Evolutionary conservation across 2,113 vertebrate species (phyloP).

Genomic region (Perccottus glenii): DNA sequence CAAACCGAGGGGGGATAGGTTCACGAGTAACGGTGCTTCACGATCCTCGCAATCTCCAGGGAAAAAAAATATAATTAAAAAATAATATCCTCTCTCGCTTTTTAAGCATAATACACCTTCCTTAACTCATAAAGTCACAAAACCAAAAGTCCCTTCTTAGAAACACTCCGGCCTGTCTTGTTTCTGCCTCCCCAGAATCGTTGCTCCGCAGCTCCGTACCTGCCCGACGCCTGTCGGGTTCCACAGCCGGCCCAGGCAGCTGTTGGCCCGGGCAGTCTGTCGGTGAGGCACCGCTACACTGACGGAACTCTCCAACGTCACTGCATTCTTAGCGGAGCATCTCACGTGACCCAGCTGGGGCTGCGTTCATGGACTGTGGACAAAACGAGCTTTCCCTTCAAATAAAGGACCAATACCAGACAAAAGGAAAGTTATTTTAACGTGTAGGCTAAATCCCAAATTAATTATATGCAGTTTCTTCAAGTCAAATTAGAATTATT

Average conservation of each 20-base stretch:
- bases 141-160: neutral
- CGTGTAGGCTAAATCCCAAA: too few relatives aligned
- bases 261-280: slow-evolving; percentile 36
- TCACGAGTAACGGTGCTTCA: neutral
- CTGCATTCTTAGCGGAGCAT: slow-evolving; percentile 71
- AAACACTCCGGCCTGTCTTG: slow-evolving; percentile 25
- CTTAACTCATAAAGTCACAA: neutral
- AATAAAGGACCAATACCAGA: too few relatives aligned
- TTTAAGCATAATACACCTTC: neutral
- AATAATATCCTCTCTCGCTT: neutral
- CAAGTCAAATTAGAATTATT: too few relatives aligned
- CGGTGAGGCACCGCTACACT: slow-evolving; percentile 66
- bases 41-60: neutral
- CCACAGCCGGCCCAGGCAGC: slow-evolving; percentile 42
- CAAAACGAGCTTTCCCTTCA: neutral
- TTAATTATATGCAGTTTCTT: too few relatives aligned
- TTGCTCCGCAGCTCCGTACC: slow-evolving; percentile 2
- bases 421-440: too few relatives aligned
- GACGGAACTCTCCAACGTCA: slow-evolving; percentile 75
- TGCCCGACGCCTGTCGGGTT: slow-evolving; percentile 18
- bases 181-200: neutral
- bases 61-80: neutral
- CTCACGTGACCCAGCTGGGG: slow-evolving; percentile 75
- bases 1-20: too few relatives aligned
- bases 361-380: slow-evolving; percentile 41